These are phyloP conservation scores for Idaea aversata DNA, from an alignment of 2,888 invertebrate species.

Conservation along the genomic window DNA sequence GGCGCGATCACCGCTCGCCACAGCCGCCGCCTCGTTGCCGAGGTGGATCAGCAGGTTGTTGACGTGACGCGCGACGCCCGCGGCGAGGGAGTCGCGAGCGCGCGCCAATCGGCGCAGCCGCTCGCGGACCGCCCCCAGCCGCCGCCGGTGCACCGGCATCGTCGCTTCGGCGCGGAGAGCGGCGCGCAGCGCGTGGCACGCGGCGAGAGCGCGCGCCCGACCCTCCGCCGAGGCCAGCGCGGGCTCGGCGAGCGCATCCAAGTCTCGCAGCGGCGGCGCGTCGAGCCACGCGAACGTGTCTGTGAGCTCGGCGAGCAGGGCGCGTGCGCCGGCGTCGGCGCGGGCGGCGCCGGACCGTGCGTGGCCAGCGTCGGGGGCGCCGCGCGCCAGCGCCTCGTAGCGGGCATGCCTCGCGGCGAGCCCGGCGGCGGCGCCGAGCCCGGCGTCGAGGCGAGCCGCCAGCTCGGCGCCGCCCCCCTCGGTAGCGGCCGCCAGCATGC, in stretches of 20 bases:
- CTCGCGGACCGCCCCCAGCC: slow-evolving; percentile 57
- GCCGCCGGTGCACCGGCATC: slow-evolving; percentile 41
- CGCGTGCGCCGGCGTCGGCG: slow-evolving; percentile 91
- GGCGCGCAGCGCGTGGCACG: slow-evolving; percentile 42
- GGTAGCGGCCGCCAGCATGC: slow-evolving; percentile 70
- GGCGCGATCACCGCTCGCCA: slow-evolving; percentile 74
- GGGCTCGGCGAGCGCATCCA: slow-evolving; percentile 56
- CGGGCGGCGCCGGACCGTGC: slow-evolving; percentile 63
- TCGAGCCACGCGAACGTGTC: slow-evolving; percentile 71
- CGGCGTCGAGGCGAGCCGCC: slow-evolving; percentile 39
- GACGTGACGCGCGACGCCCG: slow-evolving; percentile 91
- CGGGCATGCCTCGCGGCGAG: slow-evolving; percentile 61
- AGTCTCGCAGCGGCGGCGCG: slow-evolving; percentile 53
- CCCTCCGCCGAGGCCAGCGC: slow-evolving; percentile 51
- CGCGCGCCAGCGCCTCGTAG: slow-evolving; percentile 83
- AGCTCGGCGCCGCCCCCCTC: slow-evolving; percentile 78
- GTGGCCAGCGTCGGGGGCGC: slow-evolving; percentile 46
- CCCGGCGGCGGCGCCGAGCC: slow-evolving; percentile 73
- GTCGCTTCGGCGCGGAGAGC: slow-evolving; percentile 39
- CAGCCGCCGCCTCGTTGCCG: slow-evolving; percentile 79
- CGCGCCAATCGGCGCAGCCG: slow-evolving; percentile 54
- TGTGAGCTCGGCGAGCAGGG: slow-evolving; percentile 88
- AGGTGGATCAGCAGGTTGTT: slow-evolving; percentile 97
- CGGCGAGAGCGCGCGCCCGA: slow-evolving; percentile 53
- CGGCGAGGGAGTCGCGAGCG: slow-evolving; percentile 72